Evolutionary conservation across 2,888 invertebrate species (phyloP), one percentile per base, ranked within the genome.

Genomic region (Hartigia nigra): DNA sequence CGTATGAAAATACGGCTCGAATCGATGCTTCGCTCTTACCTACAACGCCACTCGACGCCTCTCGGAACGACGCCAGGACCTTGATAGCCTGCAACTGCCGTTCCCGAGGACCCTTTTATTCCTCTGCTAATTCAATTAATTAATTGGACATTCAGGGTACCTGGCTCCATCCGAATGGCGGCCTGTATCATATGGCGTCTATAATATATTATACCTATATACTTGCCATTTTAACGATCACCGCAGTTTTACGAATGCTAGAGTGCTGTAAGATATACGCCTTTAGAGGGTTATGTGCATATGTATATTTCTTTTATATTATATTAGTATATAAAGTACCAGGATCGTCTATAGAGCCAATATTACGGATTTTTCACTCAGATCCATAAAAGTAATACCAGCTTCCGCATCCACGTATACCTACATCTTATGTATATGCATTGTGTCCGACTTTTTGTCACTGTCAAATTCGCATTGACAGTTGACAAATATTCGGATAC

Each of bases 191-290:
- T 9, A 55, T 55, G 5, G 55, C 55, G 55, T 55, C 55, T 55
- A 55, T 55, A 55, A 55, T 55, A 55, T 23, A 55, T 31, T 75
- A 75, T 75, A 75, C 79, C 81, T 82, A 81, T 81, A 82, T 83
- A 78, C 82, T 82, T 82, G 81, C 81, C 84, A 85, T 85, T 82
- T 81, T 86, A 76, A 83, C 77, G 81, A 85, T 87, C 84, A 85
- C 81, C 84, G 85, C 86, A 86, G 83, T 88, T 88, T 81, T 87
- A 90, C 85, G 91, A 90, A 91, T 91, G 90, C 91, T 91, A 91
- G 91, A 91, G 90, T 91, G 91, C 91, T 91, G 91, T 91, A 91
- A 89, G 82, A 90, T 90, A 91, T 88, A 87, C 86, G 90, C 90
- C 91, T 90, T 88, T 89, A 90, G 90, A 88, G 85, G 87, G 86